phyloP scores from a whole-genome alignment of 2,888 invertebrate species.

The Parnassius mnemosyne region DNA sequence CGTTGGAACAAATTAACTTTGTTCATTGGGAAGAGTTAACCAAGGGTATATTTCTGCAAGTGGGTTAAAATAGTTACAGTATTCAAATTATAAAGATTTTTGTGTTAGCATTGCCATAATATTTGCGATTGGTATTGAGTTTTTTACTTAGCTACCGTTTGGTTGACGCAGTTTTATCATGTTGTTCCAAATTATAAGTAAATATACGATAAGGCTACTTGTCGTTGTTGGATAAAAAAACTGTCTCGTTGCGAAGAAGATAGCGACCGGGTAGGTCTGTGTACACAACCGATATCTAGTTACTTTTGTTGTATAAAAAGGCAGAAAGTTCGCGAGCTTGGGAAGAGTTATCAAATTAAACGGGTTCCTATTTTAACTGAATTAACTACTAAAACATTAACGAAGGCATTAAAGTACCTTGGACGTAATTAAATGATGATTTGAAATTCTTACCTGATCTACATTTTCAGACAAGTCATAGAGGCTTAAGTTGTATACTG shows the following conservation, averaged over 20 bases:
- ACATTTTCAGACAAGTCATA: constrained; percentile 89
- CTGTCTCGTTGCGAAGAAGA: constrained; percentile 8
- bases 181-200: constrained; percentile 27
- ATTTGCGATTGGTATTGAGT: not conserved
- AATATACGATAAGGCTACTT: constrained; percentile 26
- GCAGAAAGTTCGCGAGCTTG: not conserved
- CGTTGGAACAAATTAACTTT: no score
- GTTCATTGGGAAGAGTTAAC: no score
- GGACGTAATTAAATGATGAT: no score
- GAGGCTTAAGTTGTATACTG: constrained; percentile 94
- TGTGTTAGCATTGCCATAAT: constrained; percentile 3
- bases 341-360: not conserved
- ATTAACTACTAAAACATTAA: not conserved
- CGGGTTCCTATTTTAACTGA: constrained; percentile 3
- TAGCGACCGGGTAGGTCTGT: constrained; percentile 5
- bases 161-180: constrained; percentile 28
- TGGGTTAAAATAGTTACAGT: no score
- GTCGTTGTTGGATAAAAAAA: constrained; percentile 24
- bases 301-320: constrained; percentile 8
- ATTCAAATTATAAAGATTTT: not conserved
- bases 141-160: constrained; percentile 8
- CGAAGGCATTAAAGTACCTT: not conserved
- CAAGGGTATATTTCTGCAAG: no score
- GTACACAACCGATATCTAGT: not conserved
- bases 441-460: constrained; percentile 80